Percentiles rank a stretch among this genome's conserved stretches.
Conservation (phyloP, 2,113 vertebrate species). For the Petrocephalus zakoni region DNA sequence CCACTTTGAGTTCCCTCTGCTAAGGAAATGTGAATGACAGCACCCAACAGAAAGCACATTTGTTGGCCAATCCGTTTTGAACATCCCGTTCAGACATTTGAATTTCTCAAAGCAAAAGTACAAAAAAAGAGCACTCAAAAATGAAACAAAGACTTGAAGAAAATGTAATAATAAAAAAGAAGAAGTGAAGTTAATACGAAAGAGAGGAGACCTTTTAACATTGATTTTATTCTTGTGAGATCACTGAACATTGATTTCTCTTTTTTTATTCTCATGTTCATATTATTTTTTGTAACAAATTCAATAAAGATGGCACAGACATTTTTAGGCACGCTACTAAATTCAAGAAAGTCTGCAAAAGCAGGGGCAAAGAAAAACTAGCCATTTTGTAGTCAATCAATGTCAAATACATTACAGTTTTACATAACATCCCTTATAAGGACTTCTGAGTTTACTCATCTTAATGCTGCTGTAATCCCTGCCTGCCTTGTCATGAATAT, state of each 20-base stretch:
- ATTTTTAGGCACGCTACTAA: neutral
- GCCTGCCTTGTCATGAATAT: neutral
- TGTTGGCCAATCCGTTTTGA: neutral
- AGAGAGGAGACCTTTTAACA: neutral
- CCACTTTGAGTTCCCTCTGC: neutral
- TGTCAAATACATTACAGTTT: constrained; percentile 17
- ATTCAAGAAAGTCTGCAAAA: neutral
- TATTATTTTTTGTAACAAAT: neutral
- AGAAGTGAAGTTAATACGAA: neutral
- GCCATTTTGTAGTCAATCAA: constrained; percentile 10
- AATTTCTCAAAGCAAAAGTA: neutral
- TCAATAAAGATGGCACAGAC: neutral
- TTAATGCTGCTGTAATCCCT: constrained; percentile 2
- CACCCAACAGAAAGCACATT: neutral
- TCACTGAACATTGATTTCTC: neutral
- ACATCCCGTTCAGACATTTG: neutral
- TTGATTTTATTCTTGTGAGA: constrained; percentile 7
- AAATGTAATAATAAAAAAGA: neutral
- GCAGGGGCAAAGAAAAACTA: neutral
- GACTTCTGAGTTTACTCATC: constrained; percentile 10
- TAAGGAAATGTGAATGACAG: neutral
- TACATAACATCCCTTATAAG: constrained; percentile 12
- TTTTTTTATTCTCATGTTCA: constrained; percentile 4
- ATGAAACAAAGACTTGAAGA: neutral
- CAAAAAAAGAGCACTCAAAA: neutral